phyloP scores from a whole-genome alignment of 2,797 vertebrate genomes.

The Pseudochromis fuscus region DNA sequence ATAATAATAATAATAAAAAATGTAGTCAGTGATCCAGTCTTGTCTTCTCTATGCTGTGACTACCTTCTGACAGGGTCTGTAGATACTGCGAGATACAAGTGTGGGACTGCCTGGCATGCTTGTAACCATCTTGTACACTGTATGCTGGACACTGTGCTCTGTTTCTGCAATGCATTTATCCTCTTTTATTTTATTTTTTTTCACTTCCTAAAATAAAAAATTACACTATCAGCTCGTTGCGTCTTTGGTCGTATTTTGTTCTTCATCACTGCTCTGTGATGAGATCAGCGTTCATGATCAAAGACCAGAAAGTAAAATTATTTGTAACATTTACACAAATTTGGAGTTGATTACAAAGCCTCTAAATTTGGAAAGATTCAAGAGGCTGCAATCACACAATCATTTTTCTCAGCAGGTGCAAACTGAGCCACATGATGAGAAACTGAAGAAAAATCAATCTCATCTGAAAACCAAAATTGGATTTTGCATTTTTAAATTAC shows the following conservation, averaged over 20 bases:
- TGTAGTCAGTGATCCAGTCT: constrained; percentile 19
- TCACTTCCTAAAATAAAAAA: constrained; percentile 79
- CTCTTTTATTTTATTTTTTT: constrained; percentile 76
- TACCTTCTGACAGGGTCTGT: constrained; percentile 50
- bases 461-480: no score
- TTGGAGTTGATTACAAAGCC: no score
- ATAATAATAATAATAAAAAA: no score
- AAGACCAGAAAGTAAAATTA: no score
- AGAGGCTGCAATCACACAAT: no score
- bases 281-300: neutral
- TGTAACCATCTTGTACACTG: constrained; percentile 73
- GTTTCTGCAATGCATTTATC: constrained; percentile 71
- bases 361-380: no score
- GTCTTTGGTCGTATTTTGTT: constrained; percentile 5
- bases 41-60: constrained; percentile 46
- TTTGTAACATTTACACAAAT: neutral
- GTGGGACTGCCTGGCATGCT: constrained; percentile 66
- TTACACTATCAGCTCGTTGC: constrained; percentile 53
- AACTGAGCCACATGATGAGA: no score
- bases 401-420: no score
- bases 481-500: no score
- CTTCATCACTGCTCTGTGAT: neutral
- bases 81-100: constrained; percentile 47
- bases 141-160: constrained; percentile 69
- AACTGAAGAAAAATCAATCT: no score